These are phyloP conservation scores for Lerista edwardsae DNA, from an alignment of 2,797 vertebrate genomes.

Conservation along the genomic window DNA sequence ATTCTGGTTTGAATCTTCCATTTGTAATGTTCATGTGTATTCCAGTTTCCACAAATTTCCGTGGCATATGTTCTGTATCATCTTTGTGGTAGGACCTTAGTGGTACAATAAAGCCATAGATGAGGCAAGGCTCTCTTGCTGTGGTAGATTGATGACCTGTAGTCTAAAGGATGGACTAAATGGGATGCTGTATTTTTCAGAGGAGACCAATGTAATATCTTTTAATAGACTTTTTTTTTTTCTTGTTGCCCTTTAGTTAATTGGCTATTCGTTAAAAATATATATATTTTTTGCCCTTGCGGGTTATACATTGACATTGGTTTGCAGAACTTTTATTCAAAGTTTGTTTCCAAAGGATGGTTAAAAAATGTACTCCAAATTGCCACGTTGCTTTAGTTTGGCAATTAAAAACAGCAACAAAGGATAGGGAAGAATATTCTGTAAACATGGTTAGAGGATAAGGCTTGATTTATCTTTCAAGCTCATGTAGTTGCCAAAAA, in stretches of 20 bases:
- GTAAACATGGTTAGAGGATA: not conserved
- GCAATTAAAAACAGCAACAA: not conserved
- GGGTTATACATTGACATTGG: constrained; percentile 1
- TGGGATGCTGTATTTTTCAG: constrained; percentile 30
- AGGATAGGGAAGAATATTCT: not conserved
- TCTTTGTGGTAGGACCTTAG: constrained; percentile 1
- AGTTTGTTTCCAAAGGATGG: not conserved
- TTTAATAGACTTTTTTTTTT: constrained; percentile 4
- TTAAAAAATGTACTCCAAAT: not conserved
- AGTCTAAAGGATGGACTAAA: constrained; percentile 8
- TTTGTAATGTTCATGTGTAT: constrained; percentile 8
- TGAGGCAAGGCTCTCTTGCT: not conserved
- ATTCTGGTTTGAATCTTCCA: constrained; percentile 27
- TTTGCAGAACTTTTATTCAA: not conserved
- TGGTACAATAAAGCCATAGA: not conserved
- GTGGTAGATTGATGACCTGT: rapidly evolving
- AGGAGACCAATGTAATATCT: constrained; percentile 22
- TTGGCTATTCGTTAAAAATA: constrained; percentile 18
- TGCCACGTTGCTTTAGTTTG: not conserved
- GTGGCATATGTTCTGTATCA: not conserved
- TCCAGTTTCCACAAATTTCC: constrained; percentile 32
- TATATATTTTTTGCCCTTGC: rapidly evolving
- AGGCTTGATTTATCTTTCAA: not conserved
- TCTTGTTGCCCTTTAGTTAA: constrained; percentile 23
- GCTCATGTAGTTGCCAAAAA: not conserved